These are phyloP conservation scores for Drosophila percnosoma DNA, from an alignment of 2,888 invertebrate genomes.

Conservation along the genomic window DNA sequence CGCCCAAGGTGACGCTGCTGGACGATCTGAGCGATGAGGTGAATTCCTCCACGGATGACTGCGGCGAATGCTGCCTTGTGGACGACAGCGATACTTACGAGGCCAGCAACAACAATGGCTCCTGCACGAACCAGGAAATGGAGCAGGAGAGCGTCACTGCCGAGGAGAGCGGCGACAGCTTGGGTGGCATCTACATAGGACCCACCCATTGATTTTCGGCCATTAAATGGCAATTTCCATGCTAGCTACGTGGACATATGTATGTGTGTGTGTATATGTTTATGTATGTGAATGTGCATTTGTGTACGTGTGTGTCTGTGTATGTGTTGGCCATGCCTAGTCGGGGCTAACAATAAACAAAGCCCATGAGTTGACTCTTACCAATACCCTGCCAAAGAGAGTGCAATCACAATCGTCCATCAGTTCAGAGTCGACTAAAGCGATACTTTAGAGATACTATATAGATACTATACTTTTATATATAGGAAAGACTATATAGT, in stretches of 20 bases:
- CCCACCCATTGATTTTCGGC: slow-evolving; percentile 68
- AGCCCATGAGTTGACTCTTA: neutral
- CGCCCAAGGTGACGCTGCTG: slow-evolving; percentile 78
- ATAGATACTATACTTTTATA: neutral
- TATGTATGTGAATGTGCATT: slow-evolving; percentile 3
- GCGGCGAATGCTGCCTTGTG: slow-evolving; percentile 69
- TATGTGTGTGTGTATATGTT: slow-evolving; percentile 6
- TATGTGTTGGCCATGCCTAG: slow-evolving; percentile 1
- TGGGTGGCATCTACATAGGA: slow-evolving; percentile 63
- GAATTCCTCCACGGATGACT: slow-evolving; percentile 71
- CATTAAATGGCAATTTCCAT: slow-evolving; percentile 68
- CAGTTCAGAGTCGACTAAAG: neutral
- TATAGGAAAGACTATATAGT: neutral
- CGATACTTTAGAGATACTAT: neutral
- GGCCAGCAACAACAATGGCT: slow-evolving; percentile 50
- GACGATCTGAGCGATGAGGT: slow-evolving; percentile 72
- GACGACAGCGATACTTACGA: slow-evolving; percentile 71
- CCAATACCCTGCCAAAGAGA: neutral
- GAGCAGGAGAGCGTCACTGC: slow-evolving; percentile 57
- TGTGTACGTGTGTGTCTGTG: neutral
- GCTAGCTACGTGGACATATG: slow-evolving; percentile 28
- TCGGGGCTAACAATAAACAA: slow-evolving; percentile 1
- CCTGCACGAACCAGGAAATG: slow-evolving; percentile 25
- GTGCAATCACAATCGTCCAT: neutral
- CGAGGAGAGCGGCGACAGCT: slow-evolving; percentile 63